phyloP scores from a whole-genome alignment of 1,140 invertebrate genomes.

The Babylonia areolata region DNA sequence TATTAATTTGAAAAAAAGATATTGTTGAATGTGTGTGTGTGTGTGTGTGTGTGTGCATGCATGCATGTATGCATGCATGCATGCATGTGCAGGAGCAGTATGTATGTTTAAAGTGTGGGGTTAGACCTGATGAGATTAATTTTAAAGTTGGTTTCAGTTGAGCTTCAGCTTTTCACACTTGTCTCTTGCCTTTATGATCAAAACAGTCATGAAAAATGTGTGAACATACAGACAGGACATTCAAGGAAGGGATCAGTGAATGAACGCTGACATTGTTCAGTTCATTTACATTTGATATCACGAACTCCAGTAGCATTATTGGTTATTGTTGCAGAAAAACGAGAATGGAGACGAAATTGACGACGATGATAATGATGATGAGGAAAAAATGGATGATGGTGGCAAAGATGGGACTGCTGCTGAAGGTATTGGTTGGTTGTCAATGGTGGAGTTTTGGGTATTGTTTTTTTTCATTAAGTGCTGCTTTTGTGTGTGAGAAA shows the following conservation, averaged over 20 bases:
- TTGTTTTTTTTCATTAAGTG: background rate
- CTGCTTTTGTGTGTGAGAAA: no score
- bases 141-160: no score
- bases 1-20: no score
- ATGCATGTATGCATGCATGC: background rate
- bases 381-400: constrained; percentile 1
- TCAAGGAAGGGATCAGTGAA: background rate
- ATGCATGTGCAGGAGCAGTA: background rate
- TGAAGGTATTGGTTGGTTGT: background rate
- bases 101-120: no score
- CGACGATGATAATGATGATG: constrained; percentile 13
- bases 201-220: no score
- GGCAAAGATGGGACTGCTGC: background rate
- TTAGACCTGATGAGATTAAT: no score
- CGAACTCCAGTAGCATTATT: background rate
- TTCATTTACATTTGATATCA: background rate
- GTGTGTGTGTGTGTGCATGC: no score
- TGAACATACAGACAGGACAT: no score
- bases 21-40: no score
- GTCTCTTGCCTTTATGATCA: no score
- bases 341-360: constrained; percentile 1
- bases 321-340: background rate
- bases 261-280: background rate
- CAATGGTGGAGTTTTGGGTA: background rate
- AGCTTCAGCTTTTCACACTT: no score